Percentiles rank a stretch among this genome's conserved stretches.
Evolutionary conservation across 2,113 vertebrate genomes (phyloP).

Genomic region (Megaptera novaeangliae): DNA sequence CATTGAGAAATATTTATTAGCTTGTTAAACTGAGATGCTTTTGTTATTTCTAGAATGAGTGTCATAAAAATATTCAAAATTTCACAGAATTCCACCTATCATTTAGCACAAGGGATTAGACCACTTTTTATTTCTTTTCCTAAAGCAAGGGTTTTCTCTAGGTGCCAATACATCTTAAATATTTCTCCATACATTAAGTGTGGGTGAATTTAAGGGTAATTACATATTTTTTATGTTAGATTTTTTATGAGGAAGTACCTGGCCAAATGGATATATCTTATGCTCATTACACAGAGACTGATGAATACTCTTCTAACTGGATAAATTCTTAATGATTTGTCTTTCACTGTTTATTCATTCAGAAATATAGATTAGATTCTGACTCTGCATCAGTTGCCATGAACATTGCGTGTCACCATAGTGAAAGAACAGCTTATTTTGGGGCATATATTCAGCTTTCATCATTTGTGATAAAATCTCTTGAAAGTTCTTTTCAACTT

Average conservation of each 20-base stretch:
- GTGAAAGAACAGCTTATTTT: not conserved
- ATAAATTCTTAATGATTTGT: not conserved
- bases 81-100: not conserved
- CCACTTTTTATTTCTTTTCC: not conserved
- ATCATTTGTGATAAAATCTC: not conserved
- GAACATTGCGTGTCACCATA: not conserved
- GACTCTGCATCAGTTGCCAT: not conserved
- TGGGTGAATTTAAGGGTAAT: not conserved
- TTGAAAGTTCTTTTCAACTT: slow-evolving; percentile 20
- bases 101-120: not conserved
- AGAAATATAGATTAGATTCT: not conserved
- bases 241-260: not conserved
- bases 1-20: slow-evolving; percentile 60
- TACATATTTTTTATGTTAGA: not conserved
- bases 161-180: not conserved
- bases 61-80: slow-evolving; percentile 3
- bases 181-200: not conserved
- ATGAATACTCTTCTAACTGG: not conserved
- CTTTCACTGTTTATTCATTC: not conserved
- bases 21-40: not conserved
- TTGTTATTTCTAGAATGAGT: not conserved
- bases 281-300: not conserved
- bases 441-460: not conserved
- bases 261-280: not conserved
- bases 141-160: not conserved